phyloP scores from a whole-genome alignment of 2,797 vertebrate species.

The Phrynocephalus guinanensis region DNA sequence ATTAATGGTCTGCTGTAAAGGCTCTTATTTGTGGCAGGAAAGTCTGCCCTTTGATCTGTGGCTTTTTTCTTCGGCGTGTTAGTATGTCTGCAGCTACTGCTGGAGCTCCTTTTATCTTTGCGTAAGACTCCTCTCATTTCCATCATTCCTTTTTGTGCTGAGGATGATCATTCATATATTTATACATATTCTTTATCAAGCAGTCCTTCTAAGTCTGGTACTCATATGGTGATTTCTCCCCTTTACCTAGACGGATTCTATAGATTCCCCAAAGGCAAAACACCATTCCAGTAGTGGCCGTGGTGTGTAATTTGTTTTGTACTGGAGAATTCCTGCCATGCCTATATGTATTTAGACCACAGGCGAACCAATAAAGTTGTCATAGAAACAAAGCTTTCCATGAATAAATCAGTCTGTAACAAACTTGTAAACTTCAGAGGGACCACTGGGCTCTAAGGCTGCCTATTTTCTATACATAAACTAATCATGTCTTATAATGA shows the following conservation, averaged over 20 bases:
- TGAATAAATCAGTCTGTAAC: slow-evolving; percentile 84
- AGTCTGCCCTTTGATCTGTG: slow-evolving; percentile 77
- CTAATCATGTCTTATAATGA: slow-evolving; percentile 75
- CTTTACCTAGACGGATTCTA: slow-evolving; percentile 74
- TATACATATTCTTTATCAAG: slow-evolving; percentile 64
- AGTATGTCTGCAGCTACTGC: slow-evolving; percentile 63
- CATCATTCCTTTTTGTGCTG: slow-evolving; percentile 62
- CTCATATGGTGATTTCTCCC: slow-evolving; percentile 69
- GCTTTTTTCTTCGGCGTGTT: slow-evolving; percentile 67
- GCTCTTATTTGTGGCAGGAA: slow-evolving; percentile 74
- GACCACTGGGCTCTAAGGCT: slow-evolving; percentile 74
- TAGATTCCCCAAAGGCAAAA: slow-evolving; percentile 77
- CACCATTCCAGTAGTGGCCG: slow-evolving; percentile 75
- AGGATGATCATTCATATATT: slow-evolving; percentile 19
- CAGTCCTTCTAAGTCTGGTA: slow-evolving; percentile 68
- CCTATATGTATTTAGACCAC: slow-evolving; percentile 84
- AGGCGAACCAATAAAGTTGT: slow-evolving; percentile 84
- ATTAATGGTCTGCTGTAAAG: slow-evolving; percentile 79
- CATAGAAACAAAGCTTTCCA: slow-evolving; percentile 86
- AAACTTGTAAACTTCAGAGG: slow-evolving; percentile 80
- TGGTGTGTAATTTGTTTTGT: slow-evolving; percentile 81
- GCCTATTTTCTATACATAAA: slow-evolving; percentile 71
- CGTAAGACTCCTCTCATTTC: slow-evolving; percentile 66
- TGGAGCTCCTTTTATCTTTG: slow-evolving; percentile 70
- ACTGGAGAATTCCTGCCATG: slow-evolving; percentile 80